phyloP scores from a whole-genome alignment of 2,797 vertebrate genomes.

The Chlorospingus semifuscus region DNA sequence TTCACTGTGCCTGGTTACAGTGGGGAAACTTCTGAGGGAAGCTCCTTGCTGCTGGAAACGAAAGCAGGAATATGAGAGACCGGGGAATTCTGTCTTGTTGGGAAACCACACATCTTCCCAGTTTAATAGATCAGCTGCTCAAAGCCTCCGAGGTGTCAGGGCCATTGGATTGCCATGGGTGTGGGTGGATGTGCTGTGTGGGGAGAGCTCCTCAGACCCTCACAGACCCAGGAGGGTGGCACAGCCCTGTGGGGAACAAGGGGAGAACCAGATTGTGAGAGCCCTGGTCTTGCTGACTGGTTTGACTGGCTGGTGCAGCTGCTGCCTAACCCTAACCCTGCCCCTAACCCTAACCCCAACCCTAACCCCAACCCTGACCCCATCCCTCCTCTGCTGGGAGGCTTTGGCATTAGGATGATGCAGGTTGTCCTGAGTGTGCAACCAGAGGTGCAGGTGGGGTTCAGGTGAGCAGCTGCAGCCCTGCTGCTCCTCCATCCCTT shows the following conservation, averaged over 20 bases:
- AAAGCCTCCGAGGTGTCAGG: not conserved
- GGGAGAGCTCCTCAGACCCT: rapidly evolving
- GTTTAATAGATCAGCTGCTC: not conserved
- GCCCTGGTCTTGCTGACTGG: not conserved
- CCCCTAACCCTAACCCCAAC: not conserved
- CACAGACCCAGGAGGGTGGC: rapidly evolving
- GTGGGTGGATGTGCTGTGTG: rapidly evolving
- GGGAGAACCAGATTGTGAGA: rapidly evolving
- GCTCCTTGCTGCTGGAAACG: conserved; percentile 23
- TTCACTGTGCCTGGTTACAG: not conserved
- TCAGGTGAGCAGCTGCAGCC: not conserved
- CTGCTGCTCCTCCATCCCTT: not conserved
- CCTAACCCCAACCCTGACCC: not conserved
- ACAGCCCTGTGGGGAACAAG: not conserved
- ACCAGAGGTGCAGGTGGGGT: not conserved
- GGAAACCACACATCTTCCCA: not conserved
- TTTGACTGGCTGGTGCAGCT: not conserved
- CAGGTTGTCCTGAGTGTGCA: rapidly evolving
- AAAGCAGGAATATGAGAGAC: conserved; percentile 26
- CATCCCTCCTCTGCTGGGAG: not conserved
- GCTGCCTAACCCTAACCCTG: not conserved
- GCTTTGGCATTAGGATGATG: rapidly evolving
- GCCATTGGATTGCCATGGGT: not conserved
- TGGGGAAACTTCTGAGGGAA: conserved; percentile 28
- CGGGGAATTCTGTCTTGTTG: not conserved